Conservation (phyloP, 2,113 vertebrate species). For the Xiphophorus couchianus region DNA sequence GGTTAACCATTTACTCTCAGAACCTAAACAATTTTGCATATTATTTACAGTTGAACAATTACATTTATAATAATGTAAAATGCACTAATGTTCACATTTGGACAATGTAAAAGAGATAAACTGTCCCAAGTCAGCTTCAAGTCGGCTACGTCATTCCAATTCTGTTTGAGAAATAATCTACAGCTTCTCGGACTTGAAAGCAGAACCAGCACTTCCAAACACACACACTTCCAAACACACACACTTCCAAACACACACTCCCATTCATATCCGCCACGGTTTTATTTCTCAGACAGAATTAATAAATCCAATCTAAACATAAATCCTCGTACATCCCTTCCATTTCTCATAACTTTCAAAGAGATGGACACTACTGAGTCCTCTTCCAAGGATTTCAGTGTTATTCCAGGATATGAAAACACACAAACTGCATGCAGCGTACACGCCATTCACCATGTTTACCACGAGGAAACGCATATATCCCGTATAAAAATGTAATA, state of each 20-base stretch:
- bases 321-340: conserved; percentile 4
- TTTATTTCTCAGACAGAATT: conserved; percentile 18
- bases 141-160: no score
- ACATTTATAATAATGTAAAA: neutral
- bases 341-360: neutral
- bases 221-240: neutral
- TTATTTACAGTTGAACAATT: neutral
- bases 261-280: neutral
- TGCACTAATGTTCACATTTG: neutral
- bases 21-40: neutral
- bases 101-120: neutral
- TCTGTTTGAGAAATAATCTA: neutral
- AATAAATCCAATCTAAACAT: neutral
- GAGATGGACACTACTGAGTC: neutral
- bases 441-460: neutral
- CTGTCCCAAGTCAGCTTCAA: no score
- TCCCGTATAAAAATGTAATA: neutral
- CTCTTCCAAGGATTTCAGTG: neutral
- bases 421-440: neutral
- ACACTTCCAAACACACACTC: neutral
- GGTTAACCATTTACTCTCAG: no score
- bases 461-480: neutral
- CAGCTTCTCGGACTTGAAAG: neutral
- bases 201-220: neutral
- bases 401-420: neutral